phyloP scores from a whole-genome alignment of 2,888 invertebrate species.

The Dryocosmus kuriphilus region DNA sequence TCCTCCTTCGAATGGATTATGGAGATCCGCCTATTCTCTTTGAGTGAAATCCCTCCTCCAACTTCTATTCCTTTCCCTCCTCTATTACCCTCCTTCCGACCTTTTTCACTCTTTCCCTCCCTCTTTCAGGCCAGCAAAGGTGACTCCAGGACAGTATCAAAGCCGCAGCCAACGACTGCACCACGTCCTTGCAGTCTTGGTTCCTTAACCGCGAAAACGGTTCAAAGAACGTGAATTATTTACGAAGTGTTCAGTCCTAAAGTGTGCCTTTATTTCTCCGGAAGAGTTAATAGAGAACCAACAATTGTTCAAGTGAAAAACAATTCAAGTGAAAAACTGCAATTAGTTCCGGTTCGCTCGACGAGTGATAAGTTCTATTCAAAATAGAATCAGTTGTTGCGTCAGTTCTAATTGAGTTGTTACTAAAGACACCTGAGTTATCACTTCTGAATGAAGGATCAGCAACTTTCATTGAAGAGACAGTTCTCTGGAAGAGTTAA shows the following conservation, averaged over 20 bases:
- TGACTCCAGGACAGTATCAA: slow-evolving; percentile 75
- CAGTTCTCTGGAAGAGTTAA: no score
- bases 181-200: slow-evolving; percentile 65
- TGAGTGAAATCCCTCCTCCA: slow-evolving; percentile 43
- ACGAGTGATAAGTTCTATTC: not conserved
- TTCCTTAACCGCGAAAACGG: slow-evolving; percentile 4
- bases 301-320: not conserved
- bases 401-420: no score
- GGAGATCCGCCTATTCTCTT: slow-evolving; percentile 46
- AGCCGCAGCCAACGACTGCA: slow-evolving; percentile 76
- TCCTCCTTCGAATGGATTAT: slow-evolving; percentile 48
- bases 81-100: slow-evolving; percentile 51
- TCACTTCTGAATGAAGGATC: no score
- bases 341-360: not conserved
- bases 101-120: slow-evolving; percentile 50
- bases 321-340: no score
- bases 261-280: not conserved
- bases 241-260: no score
- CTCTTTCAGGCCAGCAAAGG: slow-evolving; percentile 61
- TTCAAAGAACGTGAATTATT: slow-evolving; percentile 24
- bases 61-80: slow-evolving; percentile 37
- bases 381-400: no score
- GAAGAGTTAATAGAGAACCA: not conserved
- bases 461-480: no score
- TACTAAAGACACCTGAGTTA: no score